A percentile compares a stretch with the other conserved stretches of the same genome.
phyloP scores from a whole-genome alignment of 2,797 vertebrate species.

The Myotis planiceps region DNA sequence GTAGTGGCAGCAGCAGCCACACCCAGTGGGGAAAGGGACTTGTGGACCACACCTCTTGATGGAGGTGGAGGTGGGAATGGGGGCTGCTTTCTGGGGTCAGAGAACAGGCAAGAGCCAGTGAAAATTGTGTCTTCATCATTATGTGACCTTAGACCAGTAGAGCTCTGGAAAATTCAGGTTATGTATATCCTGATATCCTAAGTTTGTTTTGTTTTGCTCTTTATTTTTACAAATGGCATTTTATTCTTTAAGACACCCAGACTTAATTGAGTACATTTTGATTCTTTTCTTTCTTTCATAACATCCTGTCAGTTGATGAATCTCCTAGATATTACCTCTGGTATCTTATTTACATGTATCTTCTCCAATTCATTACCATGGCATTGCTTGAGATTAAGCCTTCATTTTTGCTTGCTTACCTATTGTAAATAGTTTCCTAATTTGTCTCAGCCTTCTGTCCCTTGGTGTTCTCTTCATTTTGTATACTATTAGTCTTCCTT shows the following conservation, averaged over 20 bases:
- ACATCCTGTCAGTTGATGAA: background rate
- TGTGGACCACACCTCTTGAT: background rate
- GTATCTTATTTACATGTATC: background rate
- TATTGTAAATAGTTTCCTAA: background rate
- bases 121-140: background rate
- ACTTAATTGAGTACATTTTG: background rate
- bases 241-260: background rate
- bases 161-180: background rate
- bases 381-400: background rate
- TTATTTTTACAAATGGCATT: background rate
- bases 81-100: background rate
- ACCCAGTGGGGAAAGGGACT: too few species aligned
- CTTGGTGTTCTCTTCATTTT: background rate
- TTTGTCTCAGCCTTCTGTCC: background rate
- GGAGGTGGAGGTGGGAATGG: background rate
- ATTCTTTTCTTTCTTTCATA: background rate
- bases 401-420: conserved; percentile 12
- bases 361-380: background rate
- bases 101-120: background rate
- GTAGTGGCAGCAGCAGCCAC: background rate
- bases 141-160: background rate
- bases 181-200: background rate
- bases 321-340: background rate
- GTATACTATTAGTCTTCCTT: background rate
- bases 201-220: background rate